Evolutionary conservation across 2,888 invertebrate genomes (phyloP), one percentile per base, ranked within the genome.

Genomic region (Drosophila flavopinicola): DNA sequence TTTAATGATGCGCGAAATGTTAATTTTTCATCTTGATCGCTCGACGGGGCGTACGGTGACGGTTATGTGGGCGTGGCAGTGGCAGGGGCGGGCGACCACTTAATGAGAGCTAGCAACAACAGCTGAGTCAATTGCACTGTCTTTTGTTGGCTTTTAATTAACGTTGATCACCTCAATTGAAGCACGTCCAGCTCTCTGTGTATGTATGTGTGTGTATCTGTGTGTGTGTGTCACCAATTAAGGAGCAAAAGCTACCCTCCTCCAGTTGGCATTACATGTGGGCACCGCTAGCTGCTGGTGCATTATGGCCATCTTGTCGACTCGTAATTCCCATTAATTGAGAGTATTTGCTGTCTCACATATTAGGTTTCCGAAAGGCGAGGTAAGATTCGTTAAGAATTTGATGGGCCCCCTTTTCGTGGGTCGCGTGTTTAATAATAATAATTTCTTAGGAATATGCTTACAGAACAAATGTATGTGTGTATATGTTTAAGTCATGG

Each of bases 151-250:
- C 85, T 82, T 85, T 89, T 86, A 89, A 90, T 90, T 90, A 89
- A 90, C 83, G 87, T 85, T 89, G 89, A 90, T 90, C 89, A 89
- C 89, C 89, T 90, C 88, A 90, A 90, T 90, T 89, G 89, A 85
- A 66, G 87, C 79, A 87, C 76, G 82, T 82, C 74, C 69, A 57
- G 67, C 61, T 53, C 71, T 45, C 10, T 35, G 6, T 35, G 3
- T 45, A 2, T 11, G 15, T 15, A 10, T 23, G 25, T 33, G 9
- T 17, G 25, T 27, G 20, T 47, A 17, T 44, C 45, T 13, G 11
- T n/a, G 32, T 53, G 48, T 56, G 52, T 59, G 52, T 74, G 48
- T 59, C 65, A 67, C 75, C 88, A 87, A 84, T 84, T 87, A 84
- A 87, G 83, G 86, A 83, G 68, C 73, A 47, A 42, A 33, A 51